Conservation (phyloP, 2,888 invertebrate genomes). For the Thelaira solivaga region DNA sequence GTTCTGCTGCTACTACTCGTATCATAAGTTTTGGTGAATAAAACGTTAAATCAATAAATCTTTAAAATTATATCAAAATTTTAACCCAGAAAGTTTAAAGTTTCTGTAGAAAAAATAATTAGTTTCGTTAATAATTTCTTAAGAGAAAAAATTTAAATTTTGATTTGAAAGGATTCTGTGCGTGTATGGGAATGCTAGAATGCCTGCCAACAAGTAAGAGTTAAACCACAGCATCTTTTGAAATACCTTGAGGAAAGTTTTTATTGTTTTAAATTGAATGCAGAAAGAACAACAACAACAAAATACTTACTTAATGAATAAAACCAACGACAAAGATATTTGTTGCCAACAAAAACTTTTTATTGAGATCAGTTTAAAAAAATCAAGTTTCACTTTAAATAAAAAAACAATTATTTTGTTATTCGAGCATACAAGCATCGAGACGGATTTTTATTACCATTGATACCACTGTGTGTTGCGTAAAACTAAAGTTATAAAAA, state of each 20-base stretch:
- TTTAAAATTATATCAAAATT: conserved; percentile 51
- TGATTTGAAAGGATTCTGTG: conserved; percentile 4
- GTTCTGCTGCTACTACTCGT: neutral
- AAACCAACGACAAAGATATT: conserved; percentile 19
- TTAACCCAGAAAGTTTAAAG: conserved; percentile 24
- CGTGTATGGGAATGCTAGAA: too few relatives aligned
- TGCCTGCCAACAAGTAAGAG: conserved; percentile 12
- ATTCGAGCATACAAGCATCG: too few relatives aligned
- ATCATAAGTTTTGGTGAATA: neutral
- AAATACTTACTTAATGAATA: conserved; percentile 23
- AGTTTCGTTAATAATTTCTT: too few relatives aligned
- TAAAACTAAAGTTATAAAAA: too few relatives aligned
- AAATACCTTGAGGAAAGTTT: conserved; percentile 47
- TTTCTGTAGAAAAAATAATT: neutral
- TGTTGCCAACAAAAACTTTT: too few relatives aligned
- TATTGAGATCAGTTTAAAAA: too few relatives aligned
- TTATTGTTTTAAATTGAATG: conserved; percentile 44
- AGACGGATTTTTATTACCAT: too few relatives aligned
- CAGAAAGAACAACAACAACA: neutral
- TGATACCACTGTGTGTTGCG: too few relatives aligned
- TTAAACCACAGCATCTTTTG: conserved; percentile 41
- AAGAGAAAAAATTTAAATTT: conserved; percentile 30
- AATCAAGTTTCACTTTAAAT: too few relatives aligned
- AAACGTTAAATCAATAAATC: conserved; percentile 52
- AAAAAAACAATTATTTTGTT: too few relatives aligned